These are phyloP conservation scores for Prorops nasuta DNA, from an alignment of 1,140 invertebrate genomes.

Conservation along the genomic window DNA sequence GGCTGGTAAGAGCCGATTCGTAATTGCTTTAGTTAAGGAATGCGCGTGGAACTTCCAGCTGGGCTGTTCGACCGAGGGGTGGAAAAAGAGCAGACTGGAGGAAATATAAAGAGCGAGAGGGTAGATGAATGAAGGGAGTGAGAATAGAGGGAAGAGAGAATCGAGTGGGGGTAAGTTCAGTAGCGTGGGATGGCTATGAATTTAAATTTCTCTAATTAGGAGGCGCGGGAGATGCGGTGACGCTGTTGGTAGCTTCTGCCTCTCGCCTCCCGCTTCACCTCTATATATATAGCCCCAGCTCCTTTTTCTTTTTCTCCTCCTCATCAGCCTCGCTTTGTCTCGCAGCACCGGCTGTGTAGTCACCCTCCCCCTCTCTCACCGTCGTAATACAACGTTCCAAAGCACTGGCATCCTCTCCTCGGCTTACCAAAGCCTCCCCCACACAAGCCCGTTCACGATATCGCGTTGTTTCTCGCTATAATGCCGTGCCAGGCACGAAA, in stretches of 20 bases:
- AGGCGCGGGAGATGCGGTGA: constrained; percentile 40
- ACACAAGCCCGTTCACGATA: too few relatives aligned
- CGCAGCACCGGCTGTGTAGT: too few relatives aligned
- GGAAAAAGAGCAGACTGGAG: constrained; percentile 7
- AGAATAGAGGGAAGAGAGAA: constrained; percentile 7
- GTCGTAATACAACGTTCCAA: too few relatives aligned
- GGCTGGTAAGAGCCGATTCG: constrained; percentile 27
- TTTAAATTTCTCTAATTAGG: constrained; percentile 57
- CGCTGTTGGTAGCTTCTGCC: constrained; percentile 36
- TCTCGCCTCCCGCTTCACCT: constrained; percentile 24
- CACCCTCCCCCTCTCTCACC: constrained; percentile 14
- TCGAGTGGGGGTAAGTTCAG: neutral
- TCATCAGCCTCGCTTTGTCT: constrained; percentile 25
- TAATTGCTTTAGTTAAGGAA: constrained; percentile 48
- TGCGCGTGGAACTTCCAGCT: constrained; percentile 26
- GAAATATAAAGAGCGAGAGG: constrained; percentile 17
- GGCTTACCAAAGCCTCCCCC: too few relatives aligned
- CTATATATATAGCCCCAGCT: constrained; percentile 22
- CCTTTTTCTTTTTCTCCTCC: constrained; percentile 29
- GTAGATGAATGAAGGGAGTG: constrained; percentile 6
- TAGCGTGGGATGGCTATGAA: constrained; percentile 43
- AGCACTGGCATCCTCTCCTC: too few relatives aligned
- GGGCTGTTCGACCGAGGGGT: neutral
- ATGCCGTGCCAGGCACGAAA: constrained; percentile 33
- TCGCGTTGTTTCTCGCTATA: constrained; percentile 19